Conservation (phyloP, 1,140 invertebrate species). For the Ditylenchus dipsaci region DNA sequence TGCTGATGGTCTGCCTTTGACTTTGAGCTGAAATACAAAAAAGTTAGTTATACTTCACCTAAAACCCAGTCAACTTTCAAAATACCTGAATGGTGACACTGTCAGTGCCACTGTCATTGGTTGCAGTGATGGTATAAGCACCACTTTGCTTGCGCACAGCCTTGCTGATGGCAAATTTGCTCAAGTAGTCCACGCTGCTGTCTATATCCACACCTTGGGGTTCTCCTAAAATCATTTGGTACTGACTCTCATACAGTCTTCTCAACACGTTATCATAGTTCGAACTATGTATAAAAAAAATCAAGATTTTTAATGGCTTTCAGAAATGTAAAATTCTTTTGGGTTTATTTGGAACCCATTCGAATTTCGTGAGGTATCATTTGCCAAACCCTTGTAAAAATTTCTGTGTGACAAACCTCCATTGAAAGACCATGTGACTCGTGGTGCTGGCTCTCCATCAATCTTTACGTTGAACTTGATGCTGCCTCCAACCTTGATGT, state of each 20-base stretch:
- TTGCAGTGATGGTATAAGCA: slow-evolving; percentile 75
- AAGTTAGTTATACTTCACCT: too few species aligned
- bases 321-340: too few species aligned
- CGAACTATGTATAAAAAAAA: too few species aligned
- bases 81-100: slow-evolving; percentile 53
- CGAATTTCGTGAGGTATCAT: too few species aligned
- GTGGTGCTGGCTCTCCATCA: slow-evolving; percentile 78
- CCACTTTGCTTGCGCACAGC: slow-evolving; percentile 77
- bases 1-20: slow-evolving; percentile 69
- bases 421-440: slow-evolving; percentile 59
- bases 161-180: slow-evolving; percentile 80
- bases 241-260: too few species aligned
- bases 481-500: slow-evolving; percentile 77
- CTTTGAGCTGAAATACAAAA: slow-evolving; percentile 77
- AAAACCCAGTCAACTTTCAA: background rate
- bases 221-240: too few species aligned
- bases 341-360: too few species aligned
- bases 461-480: slow-evolving; percentile 81
- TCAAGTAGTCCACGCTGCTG: slow-evolving; percentile 76
- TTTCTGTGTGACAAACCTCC: slow-evolving; percentile 20
- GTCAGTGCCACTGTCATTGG: slow-evolving; percentile 51
- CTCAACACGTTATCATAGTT: slow-evolving; percentile 36
- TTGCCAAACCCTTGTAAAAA: slow-evolving; percentile 18
- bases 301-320: too few species aligned
- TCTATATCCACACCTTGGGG: slow-evolving; percentile 63